A percentile compares a stretch with the other conserved stretches of the same genome.
Conservation (phyloP, 1,140 invertebrate species). For the Philopotamus ludificatus region DNA sequence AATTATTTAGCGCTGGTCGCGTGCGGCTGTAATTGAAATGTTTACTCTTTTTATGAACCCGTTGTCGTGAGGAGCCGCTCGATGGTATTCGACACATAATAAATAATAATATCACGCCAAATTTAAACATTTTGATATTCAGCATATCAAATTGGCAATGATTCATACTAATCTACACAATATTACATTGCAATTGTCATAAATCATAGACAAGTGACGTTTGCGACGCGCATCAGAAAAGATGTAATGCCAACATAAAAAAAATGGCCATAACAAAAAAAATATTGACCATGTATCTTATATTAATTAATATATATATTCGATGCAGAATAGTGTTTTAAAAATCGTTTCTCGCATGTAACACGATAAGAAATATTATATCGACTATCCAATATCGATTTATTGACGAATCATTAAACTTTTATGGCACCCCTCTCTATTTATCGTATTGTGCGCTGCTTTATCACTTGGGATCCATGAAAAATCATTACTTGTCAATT, state of each 20-base stretch:
- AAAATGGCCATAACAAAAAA: too few relatives aligned
- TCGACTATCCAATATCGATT: too few relatives aligned
- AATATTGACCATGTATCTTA: too few relatives aligned
- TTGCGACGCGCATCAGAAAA: too few relatives aligned
- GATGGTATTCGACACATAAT: neutral
- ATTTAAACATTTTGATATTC: neutral
- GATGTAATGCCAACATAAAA: too few relatives aligned
- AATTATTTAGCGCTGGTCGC: neutral
- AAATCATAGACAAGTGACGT: too few relatives aligned
- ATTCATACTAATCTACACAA: neutral
- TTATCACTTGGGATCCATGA: slow-evolving; percentile 1
- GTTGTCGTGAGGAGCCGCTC: neutral
- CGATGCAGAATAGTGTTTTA: too few relatives aligned
- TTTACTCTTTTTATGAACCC: slow-evolving; percentile 2
- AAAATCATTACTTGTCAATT: slow-evolving; percentile 1
- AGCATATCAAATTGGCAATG: neutral
- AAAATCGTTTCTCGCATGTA: too few relatives aligned
- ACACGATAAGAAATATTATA: too few relatives aligned
- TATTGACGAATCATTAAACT: too few relatives aligned
- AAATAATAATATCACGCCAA: neutral
- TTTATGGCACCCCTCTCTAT: neutral
- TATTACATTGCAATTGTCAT: neutral
- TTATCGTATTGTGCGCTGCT: neutral
- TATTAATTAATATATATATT: neutral
- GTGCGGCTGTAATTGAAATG: slow-evolving; percentile 2